Conservation (phyloP, 1,140 invertebrate species). For the Drosophila nannoptera region DNA sequence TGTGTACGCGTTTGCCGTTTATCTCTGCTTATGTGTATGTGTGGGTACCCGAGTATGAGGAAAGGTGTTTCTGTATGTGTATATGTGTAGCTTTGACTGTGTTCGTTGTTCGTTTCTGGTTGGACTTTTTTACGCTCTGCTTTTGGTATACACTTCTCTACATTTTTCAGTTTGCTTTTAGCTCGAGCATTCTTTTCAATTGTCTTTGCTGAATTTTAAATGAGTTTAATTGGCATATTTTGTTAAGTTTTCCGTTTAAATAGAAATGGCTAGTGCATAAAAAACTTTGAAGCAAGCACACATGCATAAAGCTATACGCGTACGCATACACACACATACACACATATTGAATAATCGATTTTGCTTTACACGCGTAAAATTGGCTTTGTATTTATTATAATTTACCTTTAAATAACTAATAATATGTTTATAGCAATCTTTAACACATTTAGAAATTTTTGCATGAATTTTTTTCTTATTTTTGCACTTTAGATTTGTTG, state of each 20-base stretch:
- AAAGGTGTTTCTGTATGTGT: constrained; percentile 23
- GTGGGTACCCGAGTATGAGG: constrained; percentile 27
- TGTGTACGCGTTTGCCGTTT: constrained; percentile 26
- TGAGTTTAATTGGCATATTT: constrained; percentile 43
- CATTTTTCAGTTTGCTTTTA: constrained; percentile 35
- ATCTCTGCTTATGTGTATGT: constrained; percentile 10
- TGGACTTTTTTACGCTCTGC: constrained; percentile 56
- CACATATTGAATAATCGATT: constrained; percentile 75
- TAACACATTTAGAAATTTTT: constrained; percentile 68
- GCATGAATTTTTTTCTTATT: constrained; percentile 50
- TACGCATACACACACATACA: constrained; percentile 40
- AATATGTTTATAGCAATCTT: constrained; percentile 51
- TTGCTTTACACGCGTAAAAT: constrained; percentile 46
- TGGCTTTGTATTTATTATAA: constrained; percentile 32
- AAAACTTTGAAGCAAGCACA: constrained; percentile 59
- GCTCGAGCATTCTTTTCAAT: constrained; percentile 7
- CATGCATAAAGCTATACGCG: constrained; percentile 17
- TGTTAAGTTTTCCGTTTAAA: constrained; percentile 45
- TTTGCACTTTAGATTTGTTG: constrained; percentile 59
- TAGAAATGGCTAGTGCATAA: constrained; percentile 35
- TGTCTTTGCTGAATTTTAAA: constrained; percentile 38
- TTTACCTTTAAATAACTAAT: constrained; percentile 65
- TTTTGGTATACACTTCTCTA: constrained; percentile 49
- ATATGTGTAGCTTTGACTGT: constrained; percentile 42
- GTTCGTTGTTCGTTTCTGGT: constrained; percentile 47